A percentile compares a stretch with the other conserved stretches of the same genome.
These are phyloP conservation scores for Tragelaphus scriptus DNA, from an alignment of 2,113 vertebrate genomes.

Conservation along the genomic window DNA sequence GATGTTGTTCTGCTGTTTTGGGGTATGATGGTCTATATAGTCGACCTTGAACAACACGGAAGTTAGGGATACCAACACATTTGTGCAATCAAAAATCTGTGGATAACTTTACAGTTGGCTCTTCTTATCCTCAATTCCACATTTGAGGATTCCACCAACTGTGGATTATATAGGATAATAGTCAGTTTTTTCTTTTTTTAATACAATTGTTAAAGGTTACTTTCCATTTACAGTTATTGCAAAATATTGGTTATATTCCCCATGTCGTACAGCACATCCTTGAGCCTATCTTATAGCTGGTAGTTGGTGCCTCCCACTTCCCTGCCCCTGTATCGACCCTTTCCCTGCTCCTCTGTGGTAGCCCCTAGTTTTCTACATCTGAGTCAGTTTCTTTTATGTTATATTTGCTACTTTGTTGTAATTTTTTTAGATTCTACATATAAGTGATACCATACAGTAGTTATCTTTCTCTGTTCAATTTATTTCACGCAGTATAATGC, in stretches of 20 bases:
- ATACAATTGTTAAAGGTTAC: neutral
- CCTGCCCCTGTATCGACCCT: neutral
- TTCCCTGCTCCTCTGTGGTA: neutral
- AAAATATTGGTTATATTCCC: neutral
- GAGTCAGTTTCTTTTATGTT: neutral
- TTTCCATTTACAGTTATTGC: neutral
- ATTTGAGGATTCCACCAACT: neutral
- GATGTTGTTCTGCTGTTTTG: neutral
- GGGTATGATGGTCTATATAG: neutral
- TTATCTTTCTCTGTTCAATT: neutral
- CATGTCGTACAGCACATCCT: neutral
- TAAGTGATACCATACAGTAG: neutral
- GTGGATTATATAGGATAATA: neutral
- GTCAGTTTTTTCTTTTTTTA: neutral
- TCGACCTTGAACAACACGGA: neutral
- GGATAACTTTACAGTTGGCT: neutral
- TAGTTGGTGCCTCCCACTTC: neutral
- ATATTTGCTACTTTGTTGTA: neutral
- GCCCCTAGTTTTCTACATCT: neutral
- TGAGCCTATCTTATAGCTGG: neutral
- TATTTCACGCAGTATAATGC: neutral
- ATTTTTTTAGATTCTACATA: neutral
- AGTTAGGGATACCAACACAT: neutral
- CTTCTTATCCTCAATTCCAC: neutral
- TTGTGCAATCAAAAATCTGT: neutral